phyloP scores from a whole-genome alignment of 1,140 invertebrate species.

The Penaeus indicus region DNA sequence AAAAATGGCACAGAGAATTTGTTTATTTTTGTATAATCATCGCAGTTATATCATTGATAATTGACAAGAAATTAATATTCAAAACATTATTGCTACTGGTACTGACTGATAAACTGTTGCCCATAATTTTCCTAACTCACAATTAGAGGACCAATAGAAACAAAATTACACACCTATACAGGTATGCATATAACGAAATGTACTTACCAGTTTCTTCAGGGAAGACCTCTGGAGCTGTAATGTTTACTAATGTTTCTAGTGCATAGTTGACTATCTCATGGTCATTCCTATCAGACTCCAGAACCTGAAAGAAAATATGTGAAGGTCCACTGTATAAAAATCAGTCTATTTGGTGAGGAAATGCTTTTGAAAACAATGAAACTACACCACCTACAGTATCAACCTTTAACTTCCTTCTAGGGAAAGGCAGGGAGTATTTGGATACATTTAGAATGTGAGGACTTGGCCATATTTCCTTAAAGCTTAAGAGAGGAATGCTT shows the following conservation, averaged over 20 bases:
- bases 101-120: too few relatives aligned
- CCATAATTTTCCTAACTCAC: not conserved
- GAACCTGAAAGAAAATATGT: slow-evolving; percentile 72
- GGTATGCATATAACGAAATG: too few relatives aligned
- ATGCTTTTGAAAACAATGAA: not conserved
- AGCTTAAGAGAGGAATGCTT: too few relatives aligned
- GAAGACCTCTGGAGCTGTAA: slow-evolving; percentile 86
- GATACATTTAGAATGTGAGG: too few relatives aligned
- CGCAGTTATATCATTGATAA: too few relatives aligned
- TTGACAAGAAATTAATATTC: too few relatives aligned
- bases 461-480: too few relatives aligned
- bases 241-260: slow-evolving; percentile 91
- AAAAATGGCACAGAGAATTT: not conserved
- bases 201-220: slow-evolving; percentile 82
- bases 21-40: not conserved
- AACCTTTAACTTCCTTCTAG: too few relatives aligned
- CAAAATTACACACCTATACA: too few relatives aligned
- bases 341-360: not conserved
- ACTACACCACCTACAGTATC: too few relatives aligned
- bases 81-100: too few relatives aligned
- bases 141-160: not conserved
- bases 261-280: slow-evolving; percentile 92
- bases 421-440: too few relatives aligned
- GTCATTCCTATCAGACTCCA: slow-evolving; percentile 87
- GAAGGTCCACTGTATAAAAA: slow-evolving; percentile 7